Percentiles rank a stretch among this genome's conserved stretches.
Conservation (phyloP, 2,888 invertebrate genomes). For the Petrolisthes cinctipes region DNA sequence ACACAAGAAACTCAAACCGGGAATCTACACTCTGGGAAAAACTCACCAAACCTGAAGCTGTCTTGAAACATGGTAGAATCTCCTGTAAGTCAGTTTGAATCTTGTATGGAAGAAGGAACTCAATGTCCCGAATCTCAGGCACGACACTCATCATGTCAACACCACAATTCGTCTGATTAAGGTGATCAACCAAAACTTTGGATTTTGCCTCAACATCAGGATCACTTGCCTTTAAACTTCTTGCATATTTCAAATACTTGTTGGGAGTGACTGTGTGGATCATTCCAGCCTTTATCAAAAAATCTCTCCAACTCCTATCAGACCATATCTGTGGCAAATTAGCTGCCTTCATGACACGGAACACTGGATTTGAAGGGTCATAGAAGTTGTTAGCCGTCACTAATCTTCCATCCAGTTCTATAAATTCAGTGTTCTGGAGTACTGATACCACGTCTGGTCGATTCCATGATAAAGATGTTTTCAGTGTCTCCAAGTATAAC, state of each 20-base stretch:
- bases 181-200: background rate
- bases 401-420: background rate
- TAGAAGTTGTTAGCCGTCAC: constrained; percentile 15
- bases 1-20: background rate
- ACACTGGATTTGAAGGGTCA: constrained; percentile 20
- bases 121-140: background rate
- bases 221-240: background rate
- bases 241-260: constrained; percentile 12
- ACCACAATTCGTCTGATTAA: background rate
- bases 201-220: constrained; percentile 14
- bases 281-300: constrained; percentile 32
- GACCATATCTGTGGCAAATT: constrained; percentile 23
- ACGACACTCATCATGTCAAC: background rate
- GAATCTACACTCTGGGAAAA: constrained; percentile 16
- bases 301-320: background rate
- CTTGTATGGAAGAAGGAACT: constrained; percentile 23
- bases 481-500: background rate
- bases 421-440: background rate
- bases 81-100: background rate
- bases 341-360: constrained; percentile 14
- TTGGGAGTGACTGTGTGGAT: constrained; percentile 5
- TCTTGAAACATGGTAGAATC: constrained; percentile 10
- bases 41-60: constrained; percentile 19
- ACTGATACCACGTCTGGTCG: background rate
- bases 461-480: background rate